These are phyloP conservation scores for Teleogryllus oceanicus DNA, from an alignment of 2,888 invertebrate species.

Conservation along the genomic window DNA sequence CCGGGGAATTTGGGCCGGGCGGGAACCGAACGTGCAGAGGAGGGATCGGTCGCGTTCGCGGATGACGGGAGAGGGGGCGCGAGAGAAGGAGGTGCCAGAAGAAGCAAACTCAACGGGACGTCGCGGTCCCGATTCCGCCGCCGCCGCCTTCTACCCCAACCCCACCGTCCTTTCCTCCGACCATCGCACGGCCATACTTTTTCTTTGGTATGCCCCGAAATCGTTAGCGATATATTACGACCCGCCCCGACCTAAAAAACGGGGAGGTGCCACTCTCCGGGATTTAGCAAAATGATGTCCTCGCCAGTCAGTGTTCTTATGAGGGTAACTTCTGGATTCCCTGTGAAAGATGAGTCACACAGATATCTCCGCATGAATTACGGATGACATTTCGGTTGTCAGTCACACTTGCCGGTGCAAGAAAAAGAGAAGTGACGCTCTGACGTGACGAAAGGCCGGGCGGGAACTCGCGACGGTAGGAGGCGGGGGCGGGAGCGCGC, in stretches of 20 bases:
- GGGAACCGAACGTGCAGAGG: too few relatives aligned
- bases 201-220: neutral
- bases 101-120: neutral
- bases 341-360: neutral
- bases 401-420: constrained; percentile 18
- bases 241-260: neutral
- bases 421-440: constrained; percentile 3
- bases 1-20: too few relatives aligned
- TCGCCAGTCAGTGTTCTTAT: neutral
- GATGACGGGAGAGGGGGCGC: neutral
- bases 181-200: neutral
- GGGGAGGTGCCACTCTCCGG: constrained; percentile 18
- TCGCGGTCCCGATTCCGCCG: neutral
- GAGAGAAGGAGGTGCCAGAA: neutral
- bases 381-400: constrained; percentile 7
- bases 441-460: neutral
- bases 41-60: too few relatives aligned
- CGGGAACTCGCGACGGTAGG: too few relatives aligned
- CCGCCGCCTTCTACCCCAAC: too few relatives aligned
- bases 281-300: constrained; percentile 1
- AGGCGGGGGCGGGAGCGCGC: too few relatives aligned
- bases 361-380: constrained; percentile 18
- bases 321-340: neutral
- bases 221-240: constrained; percentile 1
- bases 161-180: neutral